A percentile compares a stretch with the other conserved stretches of the same genome.
These are phyloP conservation scores for Heliconius hortense DNA, from an alignment of 2,888 invertebrate species.

Conservation along the genomic window DNA sequence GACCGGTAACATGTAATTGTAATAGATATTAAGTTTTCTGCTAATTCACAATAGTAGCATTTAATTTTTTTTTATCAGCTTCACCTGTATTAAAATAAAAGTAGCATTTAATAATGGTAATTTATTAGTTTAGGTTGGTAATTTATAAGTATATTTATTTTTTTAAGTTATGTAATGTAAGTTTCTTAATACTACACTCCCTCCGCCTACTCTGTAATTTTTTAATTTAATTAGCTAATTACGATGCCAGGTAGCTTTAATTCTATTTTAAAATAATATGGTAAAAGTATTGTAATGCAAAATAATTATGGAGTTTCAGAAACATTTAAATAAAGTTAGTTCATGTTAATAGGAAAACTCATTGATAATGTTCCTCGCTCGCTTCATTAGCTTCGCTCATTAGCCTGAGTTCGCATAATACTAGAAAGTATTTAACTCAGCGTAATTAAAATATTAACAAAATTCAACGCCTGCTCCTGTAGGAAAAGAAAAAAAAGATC, in stretches of 20 bases:
- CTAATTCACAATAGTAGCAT: background rate
- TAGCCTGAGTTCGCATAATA: slow-evolving; percentile 40
- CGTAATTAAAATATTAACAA: slow-evolving; percentile 37
- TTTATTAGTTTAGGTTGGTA: too few relatives aligned
- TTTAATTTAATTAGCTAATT: too few relatives aligned
- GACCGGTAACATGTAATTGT: background rate
- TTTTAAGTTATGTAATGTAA: too few relatives aligned
- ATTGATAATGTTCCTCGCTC: slow-evolving; percentile 41
- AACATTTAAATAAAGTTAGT: slow-evolving; percentile 29
- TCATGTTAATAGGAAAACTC: slow-evolving; percentile 34
- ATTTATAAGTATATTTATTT: too few relatives aligned
- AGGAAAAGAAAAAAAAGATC: background rate
- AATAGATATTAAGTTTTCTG: background rate
- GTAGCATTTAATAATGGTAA: too few relatives aligned
- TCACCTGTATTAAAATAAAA: too few relatives aligned
- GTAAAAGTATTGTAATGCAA: slow-evolving; percentile 1
- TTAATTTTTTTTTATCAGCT: too few relatives aligned
- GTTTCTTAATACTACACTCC: too few relatives aligned
- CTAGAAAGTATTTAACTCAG: slow-evolving; percentile 35
- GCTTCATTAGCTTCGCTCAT: slow-evolving; percentile 36
- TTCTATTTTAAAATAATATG: background rate
- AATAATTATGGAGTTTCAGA: slow-evolving; percentile 12
- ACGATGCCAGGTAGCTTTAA: background rate
- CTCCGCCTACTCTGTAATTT: too few relatives aligned
- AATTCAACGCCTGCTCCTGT: slow-evolving; percentile 23